Evolutionary conservation across 2,113 vertebrate species (phyloP).

Genomic region (Epinephelus cyanopodus): DNA sequence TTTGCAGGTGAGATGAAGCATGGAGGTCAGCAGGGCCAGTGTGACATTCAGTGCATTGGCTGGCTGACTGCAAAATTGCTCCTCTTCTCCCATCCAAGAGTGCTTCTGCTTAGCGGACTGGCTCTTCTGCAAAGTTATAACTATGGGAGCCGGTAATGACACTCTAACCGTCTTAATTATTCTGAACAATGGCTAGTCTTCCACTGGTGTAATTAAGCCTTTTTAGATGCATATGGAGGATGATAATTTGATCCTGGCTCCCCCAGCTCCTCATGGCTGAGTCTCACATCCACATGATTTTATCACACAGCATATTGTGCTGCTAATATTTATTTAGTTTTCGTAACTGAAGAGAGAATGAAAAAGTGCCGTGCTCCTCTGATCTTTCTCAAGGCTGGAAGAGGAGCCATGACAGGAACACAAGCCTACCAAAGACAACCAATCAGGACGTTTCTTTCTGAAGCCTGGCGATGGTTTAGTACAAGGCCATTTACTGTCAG

Average conservation of each 20-base stretch:
- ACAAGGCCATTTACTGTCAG: constrained; percentile 68
- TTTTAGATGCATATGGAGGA: constrained; percentile 37
- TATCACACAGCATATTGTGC: constrained; percentile 4
- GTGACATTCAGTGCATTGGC: constrained; percentile 55
- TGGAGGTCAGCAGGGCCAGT: constrained; percentile 48
- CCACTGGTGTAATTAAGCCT: constrained; percentile 64
- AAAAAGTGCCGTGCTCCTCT: constrained; percentile 10
- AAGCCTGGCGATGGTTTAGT: constrained; percentile 50
- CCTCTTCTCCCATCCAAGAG: constrained; percentile 28
- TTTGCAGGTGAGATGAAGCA: constrained; percentile 54
- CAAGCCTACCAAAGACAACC: constrained; percentile 19
- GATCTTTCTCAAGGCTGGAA: constrained; percentile 22
- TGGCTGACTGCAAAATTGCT: constrained; percentile 53
- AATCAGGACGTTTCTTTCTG: constrained; percentile 40
- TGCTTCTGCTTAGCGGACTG: constrained; percentile 32
- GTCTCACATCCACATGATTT: constrained; percentile 23
- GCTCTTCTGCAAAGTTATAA: constrained; percentile 56
- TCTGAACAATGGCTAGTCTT: constrained; percentile 52
- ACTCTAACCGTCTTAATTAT: constrained; percentile 69
- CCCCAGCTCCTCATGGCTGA: constrained; percentile 14
- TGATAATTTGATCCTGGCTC: constrained; percentile 50
- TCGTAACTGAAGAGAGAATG: constrained; percentile 2
- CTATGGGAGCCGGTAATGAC: constrained; percentile 59
- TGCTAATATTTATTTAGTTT: constrained; percentile 33
- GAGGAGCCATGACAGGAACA: constrained; percentile 13